Evolutionary conservation across 2,113 vertebrate species (phyloP).

Genomic region (Motacilla tschutschensis): DNA sequence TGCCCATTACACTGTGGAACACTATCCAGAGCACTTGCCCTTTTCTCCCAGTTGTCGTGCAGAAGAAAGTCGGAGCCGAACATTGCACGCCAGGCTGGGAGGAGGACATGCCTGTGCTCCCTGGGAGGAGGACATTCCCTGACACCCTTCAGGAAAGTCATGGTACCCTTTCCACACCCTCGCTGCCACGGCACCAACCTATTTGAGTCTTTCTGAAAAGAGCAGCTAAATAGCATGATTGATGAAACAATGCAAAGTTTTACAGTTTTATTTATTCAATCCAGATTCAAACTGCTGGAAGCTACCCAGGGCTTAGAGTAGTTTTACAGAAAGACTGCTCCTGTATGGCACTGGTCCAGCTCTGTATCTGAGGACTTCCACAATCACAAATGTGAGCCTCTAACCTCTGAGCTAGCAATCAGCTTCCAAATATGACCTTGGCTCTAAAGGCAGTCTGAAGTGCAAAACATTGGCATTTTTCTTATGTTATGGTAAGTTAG

Average conservation of each 20-base stretch:
- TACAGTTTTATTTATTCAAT: background rate
- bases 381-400: background rate
- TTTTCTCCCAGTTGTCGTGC: background rate
- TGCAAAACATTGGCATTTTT: background rate
- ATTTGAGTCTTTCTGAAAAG: background rate
- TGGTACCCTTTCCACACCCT: background rate
- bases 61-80: background rate
- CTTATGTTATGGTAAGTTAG: background rate
- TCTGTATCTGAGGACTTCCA: background rate
- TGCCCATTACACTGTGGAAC: background rate
- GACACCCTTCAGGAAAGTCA: background rate
- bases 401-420: background rate
- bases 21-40: background rate
- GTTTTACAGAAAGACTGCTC: background rate
- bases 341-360: background rate
- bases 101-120: background rate
- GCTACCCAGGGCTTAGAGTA: background rate
- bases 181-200: background rate
- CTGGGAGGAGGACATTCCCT: too few relatives aligned
- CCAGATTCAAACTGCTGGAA: accelerated
- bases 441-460: background rate
- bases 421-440: background rate
- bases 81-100: accelerated
- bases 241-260: background rate
- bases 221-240: background rate